Conservation (phyloP, 2,113 vertebrate genomes). For the Xiphias gladius region DNA sequence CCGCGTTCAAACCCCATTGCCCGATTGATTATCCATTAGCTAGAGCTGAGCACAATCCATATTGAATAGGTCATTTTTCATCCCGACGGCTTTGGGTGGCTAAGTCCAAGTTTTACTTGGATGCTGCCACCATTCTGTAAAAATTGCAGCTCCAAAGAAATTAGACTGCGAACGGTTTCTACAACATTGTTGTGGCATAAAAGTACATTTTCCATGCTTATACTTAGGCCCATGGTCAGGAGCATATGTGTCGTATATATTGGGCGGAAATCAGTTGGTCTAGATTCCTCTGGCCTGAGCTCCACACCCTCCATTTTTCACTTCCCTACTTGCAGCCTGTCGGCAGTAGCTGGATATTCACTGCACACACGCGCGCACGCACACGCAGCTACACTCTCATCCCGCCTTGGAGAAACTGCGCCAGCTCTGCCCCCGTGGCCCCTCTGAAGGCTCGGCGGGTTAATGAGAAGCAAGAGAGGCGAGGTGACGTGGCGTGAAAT, state of each 20-base stretch:
- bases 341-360: conserved; percentile 37
- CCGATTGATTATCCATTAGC: conserved; percentile 66
- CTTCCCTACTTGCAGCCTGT: conserved; percentile 30
- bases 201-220: neutral
- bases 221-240: too few species aligned
- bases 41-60: conserved; percentile 37
- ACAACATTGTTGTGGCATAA: too few species aligned
- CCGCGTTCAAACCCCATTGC: conserved; percentile 27
- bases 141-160: neutral
- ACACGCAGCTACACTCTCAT: conserved; percentile 9
- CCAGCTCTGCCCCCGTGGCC: conserved; percentile 17
- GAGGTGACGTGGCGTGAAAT: conserved; percentile 77
- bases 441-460: conserved; percentile 55
- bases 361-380: conserved; percentile 32
- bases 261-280: neutral
- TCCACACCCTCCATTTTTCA: conserved; percentile 23
- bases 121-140: too few species aligned
- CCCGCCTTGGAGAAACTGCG: conserved; percentile 27
- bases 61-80: conserved; percentile 40
- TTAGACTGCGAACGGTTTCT: neutral
- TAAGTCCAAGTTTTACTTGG: neutral
- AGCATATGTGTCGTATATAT: too few species aligned
- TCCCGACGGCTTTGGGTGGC: neutral
- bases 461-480: conserved; percentile 72
- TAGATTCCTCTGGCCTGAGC: neutral